Evolutionary conservation across 2,797 vertebrate genomes (phyloP).

Genomic region (Euphonia xanthogaster): DNA sequence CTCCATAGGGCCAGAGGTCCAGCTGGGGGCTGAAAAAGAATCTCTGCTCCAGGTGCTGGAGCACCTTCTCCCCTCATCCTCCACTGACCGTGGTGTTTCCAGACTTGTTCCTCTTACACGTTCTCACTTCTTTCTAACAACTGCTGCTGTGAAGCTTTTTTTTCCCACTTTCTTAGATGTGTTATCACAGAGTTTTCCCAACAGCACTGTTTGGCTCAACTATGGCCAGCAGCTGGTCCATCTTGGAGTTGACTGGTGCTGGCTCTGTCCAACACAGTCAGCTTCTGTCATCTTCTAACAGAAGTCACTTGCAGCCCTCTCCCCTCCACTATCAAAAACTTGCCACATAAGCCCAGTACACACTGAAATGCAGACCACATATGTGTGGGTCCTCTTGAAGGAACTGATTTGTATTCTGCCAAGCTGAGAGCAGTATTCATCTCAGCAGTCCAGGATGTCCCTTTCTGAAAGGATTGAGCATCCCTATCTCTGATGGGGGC

Average conservation of each 20-base stretch:
- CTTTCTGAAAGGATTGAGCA: neutral
- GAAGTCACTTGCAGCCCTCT: neutral
- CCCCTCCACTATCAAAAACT: neutral
- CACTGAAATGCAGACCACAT: neutral
- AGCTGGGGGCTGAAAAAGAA: neutral
- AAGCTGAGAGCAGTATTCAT: neutral
- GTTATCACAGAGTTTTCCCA: neutral
- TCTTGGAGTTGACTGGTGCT: fast-evolving
- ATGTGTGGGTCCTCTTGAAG: neutral
- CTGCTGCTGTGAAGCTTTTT: neutral
- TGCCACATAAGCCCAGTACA: neutral
- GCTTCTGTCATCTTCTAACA: neutral
- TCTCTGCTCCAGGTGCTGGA: neutral
- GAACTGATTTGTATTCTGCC: neutral
- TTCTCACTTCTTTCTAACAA: neutral
- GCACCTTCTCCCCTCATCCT: neutral
- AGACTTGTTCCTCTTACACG: neutral
- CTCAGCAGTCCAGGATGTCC: neutral
- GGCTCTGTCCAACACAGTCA: neutral
- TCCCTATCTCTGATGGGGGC: neutral
- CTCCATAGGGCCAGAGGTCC: neutral
- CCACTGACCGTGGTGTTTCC: neutral
- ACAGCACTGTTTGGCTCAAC: neutral
- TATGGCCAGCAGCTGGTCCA: neutral
- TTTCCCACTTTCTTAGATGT: neutral